These are phyloP conservation scores for Polylopha cassiicola DNA, from an alignment of 2,888 invertebrate genomes.

Conservation along the genomic window DNA sequence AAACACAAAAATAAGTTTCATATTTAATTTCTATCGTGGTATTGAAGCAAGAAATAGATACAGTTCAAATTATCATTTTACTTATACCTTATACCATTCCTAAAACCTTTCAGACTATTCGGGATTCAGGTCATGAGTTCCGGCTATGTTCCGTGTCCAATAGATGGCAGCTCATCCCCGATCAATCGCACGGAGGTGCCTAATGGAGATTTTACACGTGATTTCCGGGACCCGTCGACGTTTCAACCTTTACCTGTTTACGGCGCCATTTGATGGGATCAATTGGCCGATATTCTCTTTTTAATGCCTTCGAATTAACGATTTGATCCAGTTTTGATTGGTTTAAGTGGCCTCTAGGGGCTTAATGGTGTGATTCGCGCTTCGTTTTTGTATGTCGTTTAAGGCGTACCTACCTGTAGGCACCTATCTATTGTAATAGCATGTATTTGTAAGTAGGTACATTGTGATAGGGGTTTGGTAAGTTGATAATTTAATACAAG, in stretches of 20 bases:
- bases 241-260: slow-evolving; percentile 49
- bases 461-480: no score
- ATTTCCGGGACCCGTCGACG: slow-evolving; percentile 54
- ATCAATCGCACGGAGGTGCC: slow-evolving; percentile 60
- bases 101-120: slow-evolving; percentile 44
- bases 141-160: slow-evolving; percentile 63
- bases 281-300: slow-evolving; percentile 19
- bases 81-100: slow-evolving; percentile 23
- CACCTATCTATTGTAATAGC: no score
- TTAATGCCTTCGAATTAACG: slow-evolving; percentile 11
- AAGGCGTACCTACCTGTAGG: no score
- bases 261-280: slow-evolving; percentile 28
- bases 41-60: no score
- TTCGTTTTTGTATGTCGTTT: no score
- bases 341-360: slow-evolving; percentile 10
- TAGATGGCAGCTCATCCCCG: slow-evolving; percentile 67
- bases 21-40: no score
- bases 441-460: no score
- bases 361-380: slow-evolving; percentile 4
- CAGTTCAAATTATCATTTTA: not conserved
- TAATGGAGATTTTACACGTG: slow-evolving; percentile 75
- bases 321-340: slow-evolving; percentile 20
- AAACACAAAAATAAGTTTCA: not conserved
- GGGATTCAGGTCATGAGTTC: slow-evolving; percentile 66
- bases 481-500: no score